Conservation (phyloP, 1,140 invertebrate species). For the Samia ricini region DNA sequence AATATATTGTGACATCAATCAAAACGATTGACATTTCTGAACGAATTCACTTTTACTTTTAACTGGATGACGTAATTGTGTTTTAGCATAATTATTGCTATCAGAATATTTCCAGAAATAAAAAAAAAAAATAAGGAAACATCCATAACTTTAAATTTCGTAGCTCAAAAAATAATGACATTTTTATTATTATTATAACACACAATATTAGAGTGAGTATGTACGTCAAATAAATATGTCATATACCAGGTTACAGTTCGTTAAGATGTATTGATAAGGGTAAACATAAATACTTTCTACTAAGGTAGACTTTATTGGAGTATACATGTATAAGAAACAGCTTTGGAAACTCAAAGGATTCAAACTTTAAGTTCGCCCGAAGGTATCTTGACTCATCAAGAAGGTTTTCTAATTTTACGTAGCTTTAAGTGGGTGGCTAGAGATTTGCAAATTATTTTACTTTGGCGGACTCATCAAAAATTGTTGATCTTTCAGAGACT, state of each 20-base stretch:
- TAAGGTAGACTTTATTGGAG: constrained; percentile 20
- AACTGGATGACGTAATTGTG: no score
- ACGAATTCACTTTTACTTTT: not conserved
- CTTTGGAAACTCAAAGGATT: constrained; percentile 55
- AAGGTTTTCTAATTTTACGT: constrained; percentile 61
- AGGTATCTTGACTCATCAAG: constrained; percentile 65
- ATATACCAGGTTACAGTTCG: constrained; percentile 17
- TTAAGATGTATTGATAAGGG: constrained; percentile 41
- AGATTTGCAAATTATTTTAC: constrained; percentile 60
- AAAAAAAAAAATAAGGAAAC: no score
- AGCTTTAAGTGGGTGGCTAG: constrained; percentile 36
- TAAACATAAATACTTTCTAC: constrained; percentile 35
- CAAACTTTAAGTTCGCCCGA: constrained; percentile 53
- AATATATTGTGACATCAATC: no score
- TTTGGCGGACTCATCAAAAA: constrained; percentile 57
- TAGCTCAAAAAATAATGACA: not conserved
- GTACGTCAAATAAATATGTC: not conserved
- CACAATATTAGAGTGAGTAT: no score
- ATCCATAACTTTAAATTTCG: no score
- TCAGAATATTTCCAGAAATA: no score
- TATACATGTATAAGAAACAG: constrained; percentile 21
- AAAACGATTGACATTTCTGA: not conserved
- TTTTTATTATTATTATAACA: not conserved
- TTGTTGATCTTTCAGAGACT: constrained; percentile 53
- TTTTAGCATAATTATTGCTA: no score